Conservation (phyloP, 2,113 vertebrate species). For the Trichomycterus rosablanca region DNA sequence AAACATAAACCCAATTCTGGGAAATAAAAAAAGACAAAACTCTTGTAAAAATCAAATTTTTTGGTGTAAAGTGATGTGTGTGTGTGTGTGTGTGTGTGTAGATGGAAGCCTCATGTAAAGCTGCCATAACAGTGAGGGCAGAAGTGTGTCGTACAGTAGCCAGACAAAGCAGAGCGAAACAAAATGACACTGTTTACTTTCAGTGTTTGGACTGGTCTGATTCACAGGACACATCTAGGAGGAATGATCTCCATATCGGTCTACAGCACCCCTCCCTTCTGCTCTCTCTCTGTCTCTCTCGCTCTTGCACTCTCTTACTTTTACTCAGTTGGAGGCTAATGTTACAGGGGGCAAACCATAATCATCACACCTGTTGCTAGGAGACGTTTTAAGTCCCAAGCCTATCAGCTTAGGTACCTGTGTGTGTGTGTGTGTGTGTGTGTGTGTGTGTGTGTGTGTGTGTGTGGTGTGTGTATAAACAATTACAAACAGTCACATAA, state of each 20-base stretch:
- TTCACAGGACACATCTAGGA: constrained; percentile 44
- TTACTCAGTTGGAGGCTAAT: constrained; percentile 51
- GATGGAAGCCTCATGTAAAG: constrained; percentile 32
- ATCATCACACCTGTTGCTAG: constrained; percentile 77
- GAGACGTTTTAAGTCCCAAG: constrained; percentile 75
- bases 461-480: constrained; percentile 60
- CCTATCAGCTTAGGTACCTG: constrained; percentile 71
- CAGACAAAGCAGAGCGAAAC: constrained; percentile 48
- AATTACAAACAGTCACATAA: constrained; percentile 52
- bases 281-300: constrained; percentile 47
- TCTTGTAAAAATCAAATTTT: background rate
- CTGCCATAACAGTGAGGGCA: constrained; percentile 38
- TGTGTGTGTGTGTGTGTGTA: background rate
- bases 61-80: too few species aligned
- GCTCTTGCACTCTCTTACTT: constrained; percentile 11
- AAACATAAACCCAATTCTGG: background rate
- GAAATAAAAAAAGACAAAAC: background rate
- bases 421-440: constrained; percentile 53
- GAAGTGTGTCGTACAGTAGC: constrained; percentile 46
- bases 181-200: constrained; percentile 50
- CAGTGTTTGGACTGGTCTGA: constrained; percentile 53
- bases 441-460: constrained; percentile 23
- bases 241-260: constrained; percentile 47
- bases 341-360: constrained; percentile 56
- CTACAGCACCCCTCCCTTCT: constrained; percentile 18